Evolutionary conservation across 2,113 vertebrate species (phyloP).

Genomic region (Glareola pratincola): DNA sequence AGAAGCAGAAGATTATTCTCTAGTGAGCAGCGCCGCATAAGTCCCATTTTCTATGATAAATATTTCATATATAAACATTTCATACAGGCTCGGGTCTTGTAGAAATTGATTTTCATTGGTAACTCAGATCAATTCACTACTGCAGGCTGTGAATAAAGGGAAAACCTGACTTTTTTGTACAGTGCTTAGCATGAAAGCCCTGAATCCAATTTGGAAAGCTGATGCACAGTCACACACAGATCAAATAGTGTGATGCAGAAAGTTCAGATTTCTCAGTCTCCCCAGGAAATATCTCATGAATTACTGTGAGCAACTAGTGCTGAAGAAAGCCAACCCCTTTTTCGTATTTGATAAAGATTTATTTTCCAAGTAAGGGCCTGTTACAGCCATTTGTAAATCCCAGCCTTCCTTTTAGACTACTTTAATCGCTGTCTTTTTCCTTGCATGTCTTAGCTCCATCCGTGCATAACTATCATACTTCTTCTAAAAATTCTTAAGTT

Average conservation of each 20-base stretch:
- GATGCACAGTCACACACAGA: background rate
- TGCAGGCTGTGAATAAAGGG: background rate
- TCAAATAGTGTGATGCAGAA: background rate
- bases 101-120: constrained; percentile 22
- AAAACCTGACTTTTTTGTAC: background rate
- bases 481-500: background rate
- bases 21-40: background rate
- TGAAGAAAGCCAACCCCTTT: background rate
- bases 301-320: background rate
- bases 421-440: background rate
- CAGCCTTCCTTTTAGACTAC: background rate
- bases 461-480: background rate
- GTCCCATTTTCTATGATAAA: constrained; percentile 1
- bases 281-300: background rate
- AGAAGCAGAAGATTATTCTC: constrained; percentile 1
- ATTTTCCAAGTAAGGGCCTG: background rate
- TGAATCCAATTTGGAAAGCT: background rate
- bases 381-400: background rate
- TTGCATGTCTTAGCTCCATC: background rate
- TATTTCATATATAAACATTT: constrained; percentile 7
- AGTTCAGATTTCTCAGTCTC: background rate
- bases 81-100: background rate
- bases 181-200: background rate
- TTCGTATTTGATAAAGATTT: background rate
- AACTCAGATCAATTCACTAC: background rate